phyloP scores from a whole-genome alignment of 1,140 invertebrate species.

The Diachasmimorpha longicaudata region DNA sequence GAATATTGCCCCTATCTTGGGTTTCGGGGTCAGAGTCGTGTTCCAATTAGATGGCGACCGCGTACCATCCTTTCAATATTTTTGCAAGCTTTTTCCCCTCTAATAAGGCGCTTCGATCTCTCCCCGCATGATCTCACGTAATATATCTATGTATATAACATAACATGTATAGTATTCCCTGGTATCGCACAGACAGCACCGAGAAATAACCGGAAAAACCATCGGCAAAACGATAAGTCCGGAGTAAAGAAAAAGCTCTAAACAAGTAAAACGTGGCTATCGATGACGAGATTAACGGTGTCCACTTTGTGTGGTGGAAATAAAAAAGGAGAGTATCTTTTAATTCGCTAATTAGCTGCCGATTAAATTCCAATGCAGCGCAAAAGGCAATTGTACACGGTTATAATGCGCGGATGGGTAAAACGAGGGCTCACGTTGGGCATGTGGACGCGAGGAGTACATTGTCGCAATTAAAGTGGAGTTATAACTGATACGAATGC shows the following conservation, averaged over 20 bases:
- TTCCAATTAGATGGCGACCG: constrained; percentile 55
- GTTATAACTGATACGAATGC: constrained; percentile 31
- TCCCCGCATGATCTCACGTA: constrained; percentile 26
- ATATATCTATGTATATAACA: too few species aligned
- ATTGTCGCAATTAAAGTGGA: constrained; percentile 43
- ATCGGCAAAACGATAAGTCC: neutral
- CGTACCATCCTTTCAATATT: constrained; percentile 22
- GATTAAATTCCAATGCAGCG: constrained; percentile 20
- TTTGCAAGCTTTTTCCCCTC: constrained; percentile 28
- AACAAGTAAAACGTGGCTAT: constrained; percentile 23
- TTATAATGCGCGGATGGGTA: neutral
- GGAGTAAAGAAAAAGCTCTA: neutral
- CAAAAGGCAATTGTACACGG: neutral
- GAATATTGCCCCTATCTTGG: constrained; percentile 40
- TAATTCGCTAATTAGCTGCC: constrained; percentile 26
- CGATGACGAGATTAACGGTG: constrained; percentile 31
- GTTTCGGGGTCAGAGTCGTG: constrained; percentile 61
- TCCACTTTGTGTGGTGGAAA: neutral
- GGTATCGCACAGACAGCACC: neutral
- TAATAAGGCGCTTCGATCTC: constrained; percentile 43
- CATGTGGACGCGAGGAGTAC: constrained; percentile 12
- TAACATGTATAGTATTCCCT: constrained; percentile 24
- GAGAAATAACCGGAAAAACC: neutral
- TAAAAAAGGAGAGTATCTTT: neutral
- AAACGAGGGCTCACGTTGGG: neutral